A percentile compares a stretch with the other conserved stretches of the same genome.
Evolutionary conservation across 1,140 invertebrate genomes (phyloP).

Genomic region (Micrasema longulum): DNA sequence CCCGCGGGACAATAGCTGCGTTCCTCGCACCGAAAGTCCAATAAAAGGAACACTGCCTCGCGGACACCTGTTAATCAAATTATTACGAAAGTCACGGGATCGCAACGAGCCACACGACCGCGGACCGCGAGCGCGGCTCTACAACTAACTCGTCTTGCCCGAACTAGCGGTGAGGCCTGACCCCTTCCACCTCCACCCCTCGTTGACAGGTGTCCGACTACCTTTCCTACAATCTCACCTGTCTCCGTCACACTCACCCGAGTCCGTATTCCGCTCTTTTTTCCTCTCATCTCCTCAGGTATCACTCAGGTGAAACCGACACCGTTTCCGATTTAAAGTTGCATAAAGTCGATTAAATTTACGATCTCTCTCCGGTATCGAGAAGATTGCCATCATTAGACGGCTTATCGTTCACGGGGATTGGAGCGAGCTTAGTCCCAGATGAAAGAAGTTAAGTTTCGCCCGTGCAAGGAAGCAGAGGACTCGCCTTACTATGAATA

Average conservation of each 20-base stretch:
- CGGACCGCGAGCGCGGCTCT: slow-evolving; percentile 12
- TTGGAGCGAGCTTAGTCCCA: too few species aligned
- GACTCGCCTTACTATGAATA: too few species aligned
- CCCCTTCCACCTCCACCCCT: not conserved
- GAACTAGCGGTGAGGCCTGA: slow-evolving; percentile 16
- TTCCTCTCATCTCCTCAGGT: slow-evolving; percentile 16
- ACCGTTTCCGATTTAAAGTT: slow-evolving; percentile 41
- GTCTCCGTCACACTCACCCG: not conserved
- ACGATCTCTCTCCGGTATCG: slow-evolving; percentile 29
- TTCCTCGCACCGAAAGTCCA: slow-evolving; percentile 18
- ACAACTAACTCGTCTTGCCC: slow-evolving; percentile 27
- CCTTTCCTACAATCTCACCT: not conserved
- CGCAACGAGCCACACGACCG: slow-evolving; percentile 9
- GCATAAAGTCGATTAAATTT: slow-evolving; percentile 39
- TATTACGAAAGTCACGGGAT: slow-evolving; percentile 1
- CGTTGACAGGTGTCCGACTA: not conserved
- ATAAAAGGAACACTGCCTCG: slow-evolving; percentile 8
- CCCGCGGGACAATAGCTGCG: not conserved
- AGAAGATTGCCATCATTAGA: not conserved
- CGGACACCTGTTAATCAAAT: slow-evolving; percentile 23
- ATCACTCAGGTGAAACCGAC: slow-evolving; percentile 33
- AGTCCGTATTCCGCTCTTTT: not conserved
- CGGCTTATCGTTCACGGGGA: not conserved
- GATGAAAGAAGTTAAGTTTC: too few species aligned
- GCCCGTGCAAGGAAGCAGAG: too few species aligned